Percentiles rank a stretch among this genome's conserved stretches.
phyloP scores from a whole-genome alignment of 1,140 invertebrate genomes.

The Geopemphigus sp. region DNA sequence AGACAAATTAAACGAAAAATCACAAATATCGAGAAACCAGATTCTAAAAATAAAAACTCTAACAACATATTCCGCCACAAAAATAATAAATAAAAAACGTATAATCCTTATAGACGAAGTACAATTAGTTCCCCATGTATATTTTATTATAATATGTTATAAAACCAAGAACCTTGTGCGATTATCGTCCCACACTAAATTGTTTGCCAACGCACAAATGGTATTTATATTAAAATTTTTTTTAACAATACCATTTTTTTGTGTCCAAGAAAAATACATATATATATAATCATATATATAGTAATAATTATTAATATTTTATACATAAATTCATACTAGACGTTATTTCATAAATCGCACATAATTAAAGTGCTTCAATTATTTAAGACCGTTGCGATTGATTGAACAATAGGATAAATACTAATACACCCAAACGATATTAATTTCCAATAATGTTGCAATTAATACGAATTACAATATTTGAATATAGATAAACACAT shows the following conservation, averaged over 20 bases:
- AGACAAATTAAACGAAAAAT: not conserved
- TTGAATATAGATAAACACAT: not conserved
- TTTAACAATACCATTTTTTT: not conserved
- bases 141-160: not conserved
- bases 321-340: no score
- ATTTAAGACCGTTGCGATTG: not conserved
- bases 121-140: not conserved
- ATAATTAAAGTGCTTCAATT: not conserved
- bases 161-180: not conserved
- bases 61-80: no score
- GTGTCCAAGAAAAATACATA: not conserved
- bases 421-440: not conserved
- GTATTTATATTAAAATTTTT: not conserved
- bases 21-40: no score
- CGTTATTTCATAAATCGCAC: not conserved
- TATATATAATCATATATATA: slow-evolving; percentile 1
- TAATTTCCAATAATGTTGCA: not conserved
- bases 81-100: no score
- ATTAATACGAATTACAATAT: not conserved
- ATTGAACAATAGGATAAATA: not conserved
- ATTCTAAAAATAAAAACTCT: no score
- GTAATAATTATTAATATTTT: no score
- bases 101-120: not conserved
- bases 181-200: not conserved
- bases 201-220: not conserved